A percentile compares a stretch with the other conserved stretches of the same genome.
phyloP scores from a whole-genome alignment of 2,113 vertebrate genomes.

The Antennarius striatus region DNA sequence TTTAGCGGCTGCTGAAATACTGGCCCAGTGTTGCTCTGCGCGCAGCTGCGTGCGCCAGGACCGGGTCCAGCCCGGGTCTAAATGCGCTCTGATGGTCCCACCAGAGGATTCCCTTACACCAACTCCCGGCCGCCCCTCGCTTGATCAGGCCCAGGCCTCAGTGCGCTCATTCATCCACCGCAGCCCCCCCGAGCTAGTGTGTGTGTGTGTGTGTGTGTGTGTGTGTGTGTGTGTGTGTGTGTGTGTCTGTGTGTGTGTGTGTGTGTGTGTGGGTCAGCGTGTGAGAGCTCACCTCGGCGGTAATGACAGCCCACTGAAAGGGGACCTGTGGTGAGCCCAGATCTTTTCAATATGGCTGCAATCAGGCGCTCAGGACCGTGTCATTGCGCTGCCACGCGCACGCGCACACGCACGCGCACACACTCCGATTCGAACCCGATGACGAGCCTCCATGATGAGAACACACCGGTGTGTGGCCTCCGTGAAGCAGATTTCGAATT shows the following conservation, averaged over 20 bases:
- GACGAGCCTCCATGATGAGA: slow-evolving; percentile 16
- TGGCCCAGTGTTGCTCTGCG: slow-evolving; percentile 51
- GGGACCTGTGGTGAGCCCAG: slow-evolving; percentile 71
- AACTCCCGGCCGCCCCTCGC: slow-evolving; percentile 66
- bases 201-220: slow-evolving; percentile 44
- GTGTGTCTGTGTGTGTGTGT: slow-evolving; percentile 34
- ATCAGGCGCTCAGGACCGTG: slow-evolving; percentile 78
- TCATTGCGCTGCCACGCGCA: slow-evolving; percentile 62
- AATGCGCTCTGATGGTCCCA: slow-evolving; percentile 82
- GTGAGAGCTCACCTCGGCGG: slow-evolving; percentile 68
- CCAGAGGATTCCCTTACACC: slow-evolving; percentile 76
- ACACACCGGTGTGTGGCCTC: slow-evolving; percentile 38
- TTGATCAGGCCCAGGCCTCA: slow-evolving; percentile 79
- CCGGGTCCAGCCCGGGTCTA: slow-evolving; percentile 77
- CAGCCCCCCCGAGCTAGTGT: slow-evolving; percentile 19
- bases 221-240: slow-evolving; percentile 53
- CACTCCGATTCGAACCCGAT: neutral
- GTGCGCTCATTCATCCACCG: slow-evolving; percentile 71
- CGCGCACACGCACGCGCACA: slow-evolving; percentile 7
- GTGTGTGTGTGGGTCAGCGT: slow-evolving; percentile 49
- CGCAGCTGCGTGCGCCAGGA: slow-evolving; percentile 76
- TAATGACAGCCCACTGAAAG: slow-evolving; percentile 79
- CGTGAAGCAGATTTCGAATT: slow-evolving; percentile 9
- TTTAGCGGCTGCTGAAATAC: slow-evolving; percentile 65
- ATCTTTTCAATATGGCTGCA: slow-evolving; percentile 85